Evolutionary conservation across 2,113 vertebrate species (phyloP).

Genomic region (Spheniscus mendiculus): DNA sequence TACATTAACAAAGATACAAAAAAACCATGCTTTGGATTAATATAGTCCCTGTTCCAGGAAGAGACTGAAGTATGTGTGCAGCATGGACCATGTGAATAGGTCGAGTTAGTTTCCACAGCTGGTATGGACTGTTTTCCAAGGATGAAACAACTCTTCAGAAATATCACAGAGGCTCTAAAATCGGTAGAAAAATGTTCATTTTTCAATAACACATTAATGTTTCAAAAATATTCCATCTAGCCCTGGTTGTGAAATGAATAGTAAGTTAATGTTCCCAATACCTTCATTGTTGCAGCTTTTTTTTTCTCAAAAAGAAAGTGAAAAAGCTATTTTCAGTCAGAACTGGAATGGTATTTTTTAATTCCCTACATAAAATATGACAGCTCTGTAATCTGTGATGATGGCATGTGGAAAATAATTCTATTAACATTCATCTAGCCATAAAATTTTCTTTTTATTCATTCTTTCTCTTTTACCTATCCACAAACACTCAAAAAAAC

Average conservation of each 20-base stretch:
- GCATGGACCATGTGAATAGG: not conserved
- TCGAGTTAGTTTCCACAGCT: not conserved
- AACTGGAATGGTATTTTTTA: not conserved
- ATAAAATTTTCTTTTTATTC: not conserved
- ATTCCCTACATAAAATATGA: not conserved
- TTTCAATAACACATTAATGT: not conserved
- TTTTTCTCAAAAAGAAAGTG: not conserved
- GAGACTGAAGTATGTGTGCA: not conserved
- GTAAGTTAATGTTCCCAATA: not conserved
- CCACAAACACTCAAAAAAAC: not conserved
- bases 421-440: not conserved
- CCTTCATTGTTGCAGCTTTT: not conserved
- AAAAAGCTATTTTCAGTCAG: not conserved
- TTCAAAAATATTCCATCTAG: not conserved
- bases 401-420: not conserved
- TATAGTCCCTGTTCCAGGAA: not conserved
- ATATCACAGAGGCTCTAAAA: not conserved
- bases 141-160: not conserved
- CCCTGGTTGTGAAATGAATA: not conserved
- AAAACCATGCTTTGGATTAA: fast-evolving
- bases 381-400: not conserved
- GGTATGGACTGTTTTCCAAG: not conserved
- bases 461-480: not conserved
- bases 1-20: not conserved
- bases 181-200: not conserved